These are phyloP conservation scores for Rhopalosiphum padi DNA, from an alignment of 1,140 invertebrate species.

Conservation along the genomic window DNA sequence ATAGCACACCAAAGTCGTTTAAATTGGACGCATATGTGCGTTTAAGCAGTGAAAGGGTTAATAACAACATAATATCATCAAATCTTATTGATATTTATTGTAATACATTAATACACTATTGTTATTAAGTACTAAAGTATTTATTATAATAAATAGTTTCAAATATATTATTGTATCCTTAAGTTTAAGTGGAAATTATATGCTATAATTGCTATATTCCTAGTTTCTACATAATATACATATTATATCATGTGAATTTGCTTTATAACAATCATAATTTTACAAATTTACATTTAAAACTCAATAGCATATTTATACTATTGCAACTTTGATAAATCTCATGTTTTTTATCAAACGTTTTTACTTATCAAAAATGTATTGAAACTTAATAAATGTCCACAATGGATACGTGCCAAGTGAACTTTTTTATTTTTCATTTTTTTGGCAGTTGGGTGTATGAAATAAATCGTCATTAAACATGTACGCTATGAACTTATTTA, in stretches of 20 bases:
- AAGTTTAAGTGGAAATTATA: background rate
- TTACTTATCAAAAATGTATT: background rate
- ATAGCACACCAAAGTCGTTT: too few species aligned
- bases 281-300: background rate
- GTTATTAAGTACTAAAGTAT: too few species aligned
- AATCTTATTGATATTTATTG: too few species aligned
- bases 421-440: background rate
- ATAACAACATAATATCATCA: too few species aligned
- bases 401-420: conserved; percentile 20
- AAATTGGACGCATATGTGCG: too few species aligned
- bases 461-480: background rate
- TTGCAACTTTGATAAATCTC: background rate
- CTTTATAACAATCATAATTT: background rate
- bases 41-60: too few species aligned
- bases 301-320: background rate
- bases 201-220: too few species aligned
- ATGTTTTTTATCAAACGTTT: background rate
- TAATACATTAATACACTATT: too few species aligned
- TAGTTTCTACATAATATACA: background rate
- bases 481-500: background rate
- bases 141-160: background rate
- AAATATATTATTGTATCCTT: background rate
- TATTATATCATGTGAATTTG: background rate
- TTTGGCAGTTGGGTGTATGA: background rate
- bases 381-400: background rate